Evolutionary conservation across 1,140 invertebrate species (phyloP), one percentile per base, ranked within the genome.

Genomic region (Drosophila novamexicana): DNA sequence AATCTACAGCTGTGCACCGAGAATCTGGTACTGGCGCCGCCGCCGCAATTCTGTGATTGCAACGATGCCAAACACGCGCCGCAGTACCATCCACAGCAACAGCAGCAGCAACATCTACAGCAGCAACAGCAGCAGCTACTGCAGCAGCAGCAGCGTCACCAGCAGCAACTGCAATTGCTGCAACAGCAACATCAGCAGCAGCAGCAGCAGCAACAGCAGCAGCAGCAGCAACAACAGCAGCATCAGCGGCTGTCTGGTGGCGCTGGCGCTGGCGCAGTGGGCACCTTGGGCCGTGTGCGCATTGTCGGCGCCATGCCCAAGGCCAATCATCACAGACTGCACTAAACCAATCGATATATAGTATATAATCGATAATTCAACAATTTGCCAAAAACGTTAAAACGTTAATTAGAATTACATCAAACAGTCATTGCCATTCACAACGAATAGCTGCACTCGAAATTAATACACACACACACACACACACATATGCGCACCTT

Each of bases 271-370:
- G 66, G 92, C 93, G 37, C 82, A 7, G 88, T 83, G 12, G 85
- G 91, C 77, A 85, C 86, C 29, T 73, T 96, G 95, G 37, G 95
- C 94, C 70, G 95, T 65, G 96, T 96, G 14, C 94, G 96, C 70
- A 96, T 97, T 65, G 96, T 97, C 18, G 96, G 96, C 39, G 95
- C 96, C 47, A 94, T 96, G 90, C 96, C 96, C 54, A 97, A 97
- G 93, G 79, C 86, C 40, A 91, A 89, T 74, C 91, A 91, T 56
- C 90, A 91, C 50, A 80, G 90, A 65, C 61, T 91, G 67, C 90
- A 91, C 74, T 91, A 83, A 66, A 74, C 62, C 44, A 57, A 58
- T 62, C 54, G 47, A 63, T 63, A 63, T 32, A 49, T 49, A 9
- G 22, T 29, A 49, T 49, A 9, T 62, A 64, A 71, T 71, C 16